Percentiles rank a stretch among this genome's conserved stretches.
Conservation (phyloP, 2,888 invertebrate species). For the Helleia helle region DNA sequence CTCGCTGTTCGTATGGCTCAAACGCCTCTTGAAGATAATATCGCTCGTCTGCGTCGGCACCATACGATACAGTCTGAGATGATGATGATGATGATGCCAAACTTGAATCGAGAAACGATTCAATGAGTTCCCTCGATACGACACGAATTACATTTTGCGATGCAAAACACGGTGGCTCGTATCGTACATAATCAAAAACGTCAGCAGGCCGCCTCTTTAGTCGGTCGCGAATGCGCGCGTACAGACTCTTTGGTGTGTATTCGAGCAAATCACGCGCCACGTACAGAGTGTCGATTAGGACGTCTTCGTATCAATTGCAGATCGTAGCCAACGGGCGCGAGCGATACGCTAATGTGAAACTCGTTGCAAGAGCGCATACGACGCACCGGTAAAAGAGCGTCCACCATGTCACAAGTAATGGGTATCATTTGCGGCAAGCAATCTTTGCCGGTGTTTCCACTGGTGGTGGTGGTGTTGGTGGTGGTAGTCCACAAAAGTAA, state of each 20-base stretch:
- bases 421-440: constrained; percentile 6
- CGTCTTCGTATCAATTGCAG: constrained; percentile 1
- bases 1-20: constrained; percentile 6
- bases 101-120: not conserved
- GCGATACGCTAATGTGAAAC: constrained; percentile 8
- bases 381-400: constrained; percentile 7
- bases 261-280: constrained; percentile 9
- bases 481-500: constrained; percentile 5
- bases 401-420: constrained; percentile 2
- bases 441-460: not conserved
- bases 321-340: constrained; percentile 10
- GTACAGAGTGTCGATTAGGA: not conserved
- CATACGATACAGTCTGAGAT: no score
- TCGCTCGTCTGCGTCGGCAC: not conserved
- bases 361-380: constrained; percentile 7
- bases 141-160: not conserved
- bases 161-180: constrained; percentile 8
- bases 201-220: not conserved
- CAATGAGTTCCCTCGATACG: constrained; percentile 6
- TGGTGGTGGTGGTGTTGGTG: not conserved
- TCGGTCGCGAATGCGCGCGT: constrained; percentile 2
- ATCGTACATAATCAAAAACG: constrained; percentile 6
- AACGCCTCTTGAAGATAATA: constrained; percentile 5
- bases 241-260: constrained; percentile 9
- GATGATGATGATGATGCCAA: not conserved